Conservation (phyloP, 2,113 vertebrate genomes). For the Megaceryle maxima region DNA sequence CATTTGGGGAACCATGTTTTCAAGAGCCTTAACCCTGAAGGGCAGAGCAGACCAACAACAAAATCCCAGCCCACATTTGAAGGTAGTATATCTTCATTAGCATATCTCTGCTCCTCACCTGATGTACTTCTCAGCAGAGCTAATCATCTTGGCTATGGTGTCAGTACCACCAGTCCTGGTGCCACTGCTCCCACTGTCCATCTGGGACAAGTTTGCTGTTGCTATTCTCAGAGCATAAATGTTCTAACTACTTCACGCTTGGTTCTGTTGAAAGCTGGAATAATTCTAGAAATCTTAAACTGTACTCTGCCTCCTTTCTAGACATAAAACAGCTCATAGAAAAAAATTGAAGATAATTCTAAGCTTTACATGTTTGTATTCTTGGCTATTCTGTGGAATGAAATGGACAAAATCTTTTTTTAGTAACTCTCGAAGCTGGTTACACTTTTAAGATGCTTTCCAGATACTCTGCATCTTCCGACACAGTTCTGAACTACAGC, state of each 20-base stretch:
- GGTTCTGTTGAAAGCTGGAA: neutral
- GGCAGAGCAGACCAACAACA: neutral
- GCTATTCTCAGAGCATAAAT: neutral
- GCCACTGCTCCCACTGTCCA: neutral
- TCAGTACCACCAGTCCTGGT: neutral
- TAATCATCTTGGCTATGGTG: neutral
- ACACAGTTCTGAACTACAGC: neutral
- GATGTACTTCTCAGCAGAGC: neutral
- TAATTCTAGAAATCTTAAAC: neutral
- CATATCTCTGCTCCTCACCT: neutral
- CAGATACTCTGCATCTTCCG: neutral
- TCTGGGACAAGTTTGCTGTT: neutral
- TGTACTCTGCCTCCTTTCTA: neutral
- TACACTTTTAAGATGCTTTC: neutral
- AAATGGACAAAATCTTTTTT: neutral
- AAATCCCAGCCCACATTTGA: neutral
- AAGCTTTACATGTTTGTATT: neutral
- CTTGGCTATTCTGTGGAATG: neutral
- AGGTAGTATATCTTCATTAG: neutral
- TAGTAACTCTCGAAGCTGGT: neutral
- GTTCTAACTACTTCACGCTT: neutral
- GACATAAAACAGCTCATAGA: neutral
- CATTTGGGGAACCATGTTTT: accelerated
- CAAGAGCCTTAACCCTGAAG: neutral
- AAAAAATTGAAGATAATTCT: neutral